phyloP scores from a whole-genome alignment of 1,140 invertebrate genomes.

The Sarcophaga bullata region DNA sequence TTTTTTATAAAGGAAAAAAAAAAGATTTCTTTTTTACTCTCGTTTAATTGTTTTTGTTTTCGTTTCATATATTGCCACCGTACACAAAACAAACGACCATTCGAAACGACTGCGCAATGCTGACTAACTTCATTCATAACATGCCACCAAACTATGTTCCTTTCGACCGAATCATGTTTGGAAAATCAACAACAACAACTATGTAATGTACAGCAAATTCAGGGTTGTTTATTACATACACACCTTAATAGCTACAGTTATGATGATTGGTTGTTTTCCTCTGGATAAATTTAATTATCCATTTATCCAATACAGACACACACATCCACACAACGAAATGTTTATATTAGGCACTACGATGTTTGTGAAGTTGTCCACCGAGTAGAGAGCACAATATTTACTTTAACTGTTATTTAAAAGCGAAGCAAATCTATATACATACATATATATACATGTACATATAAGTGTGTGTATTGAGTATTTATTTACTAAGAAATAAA shows the following conservation, averaged over 20 bases:
- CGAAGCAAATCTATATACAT: too few species aligned
- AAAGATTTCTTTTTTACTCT: neutral
- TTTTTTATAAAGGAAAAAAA: neutral
- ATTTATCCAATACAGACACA: neutral
- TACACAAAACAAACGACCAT: constrained; percentile 52
- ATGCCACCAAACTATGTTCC: constrained; percentile 55
- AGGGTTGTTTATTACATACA: constrained; percentile 36
- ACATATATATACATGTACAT: too few species aligned
- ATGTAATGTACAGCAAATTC: neutral
- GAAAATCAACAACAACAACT: neutral
- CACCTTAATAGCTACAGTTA: neutral
- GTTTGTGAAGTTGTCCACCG: too few species aligned
- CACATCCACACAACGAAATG: too few species aligned
- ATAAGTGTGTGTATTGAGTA: too few species aligned
- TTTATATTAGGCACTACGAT: too few species aligned
- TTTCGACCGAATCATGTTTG: constrained; percentile 49
- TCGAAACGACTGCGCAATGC: constrained; percentile 64
- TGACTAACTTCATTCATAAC: constrained; percentile 55
- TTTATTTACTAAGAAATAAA: too few species aligned
- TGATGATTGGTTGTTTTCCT: neutral
- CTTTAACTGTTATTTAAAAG: too few species aligned
- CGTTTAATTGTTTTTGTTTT: neutral
- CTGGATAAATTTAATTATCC: constrained; percentile 10
- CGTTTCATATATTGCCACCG: constrained; percentile 37
- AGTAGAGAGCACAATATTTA: too few species aligned